Conservation (phyloP, 2,888 invertebrate species). For the Hydriomena furcata region DNA sequence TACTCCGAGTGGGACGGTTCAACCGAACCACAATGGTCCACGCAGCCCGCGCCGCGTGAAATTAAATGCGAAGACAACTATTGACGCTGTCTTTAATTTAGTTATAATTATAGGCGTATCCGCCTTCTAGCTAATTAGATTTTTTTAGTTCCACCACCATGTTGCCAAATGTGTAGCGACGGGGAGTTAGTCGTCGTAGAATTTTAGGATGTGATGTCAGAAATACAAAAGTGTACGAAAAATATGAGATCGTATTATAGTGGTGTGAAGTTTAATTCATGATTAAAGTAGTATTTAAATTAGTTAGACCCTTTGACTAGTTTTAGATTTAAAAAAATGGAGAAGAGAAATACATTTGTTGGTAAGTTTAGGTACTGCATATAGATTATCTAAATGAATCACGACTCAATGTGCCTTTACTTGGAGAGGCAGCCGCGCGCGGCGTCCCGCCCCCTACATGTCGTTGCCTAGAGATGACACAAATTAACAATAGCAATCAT, state of each 20-base stretch:
- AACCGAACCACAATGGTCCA: conserved; percentile 67
- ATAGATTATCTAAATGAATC: conserved; percentile 71
- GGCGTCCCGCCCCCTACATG: conserved; percentile 64
- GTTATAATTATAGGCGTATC: conserved; percentile 63
- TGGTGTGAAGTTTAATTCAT: conserved; percentile 78
- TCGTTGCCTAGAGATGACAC: conserved; percentile 59
- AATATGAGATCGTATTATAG: conserved; percentile 60
- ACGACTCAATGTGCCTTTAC: conserved; percentile 82
- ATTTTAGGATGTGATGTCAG: conserved; percentile 75
- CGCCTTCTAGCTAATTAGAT: conserved; percentile 76
- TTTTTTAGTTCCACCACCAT: conserved; percentile 79
- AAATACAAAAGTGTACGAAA: conserved; percentile 69
- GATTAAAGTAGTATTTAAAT: conserved; percentile 57
- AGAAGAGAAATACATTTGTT: conserved; percentile 57
- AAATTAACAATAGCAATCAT: conserved; percentile 78
- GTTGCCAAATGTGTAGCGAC: conserved; percentile 79
- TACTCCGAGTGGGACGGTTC: conserved; percentile 73
- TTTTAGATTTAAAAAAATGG: conserved; percentile 66
- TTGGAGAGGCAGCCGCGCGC: conserved; percentile 76
- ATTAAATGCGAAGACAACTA: conserved; percentile 79
- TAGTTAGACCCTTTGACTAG: conserved; percentile 70
- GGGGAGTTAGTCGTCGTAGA: conserved; percentile 67
- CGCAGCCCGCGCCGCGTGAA: conserved; percentile 65
- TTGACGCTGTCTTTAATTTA: conserved; percentile 61
- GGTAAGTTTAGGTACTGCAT: conserved; percentile 65